A percentile compares a stretch with the other conserved stretches of the same genome.
Evolutionary conservation across 2,113 vertebrate genomes (phyloP).

Genomic region (Picathartes gymnocephalus): DNA sequence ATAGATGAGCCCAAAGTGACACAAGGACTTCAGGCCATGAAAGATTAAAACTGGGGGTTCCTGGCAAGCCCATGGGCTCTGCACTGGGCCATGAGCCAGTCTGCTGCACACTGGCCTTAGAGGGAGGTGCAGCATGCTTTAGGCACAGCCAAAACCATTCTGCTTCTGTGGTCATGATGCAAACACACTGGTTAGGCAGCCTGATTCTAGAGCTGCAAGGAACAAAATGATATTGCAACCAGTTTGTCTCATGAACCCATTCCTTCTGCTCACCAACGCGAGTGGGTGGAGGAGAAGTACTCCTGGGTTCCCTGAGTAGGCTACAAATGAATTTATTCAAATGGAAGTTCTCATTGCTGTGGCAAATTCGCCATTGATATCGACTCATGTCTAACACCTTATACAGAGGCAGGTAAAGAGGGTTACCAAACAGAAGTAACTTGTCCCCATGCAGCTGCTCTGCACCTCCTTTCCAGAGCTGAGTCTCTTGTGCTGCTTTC

Average conservation of each 20-base stretch:
- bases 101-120: not conserved
- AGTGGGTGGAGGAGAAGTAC: rapidly evolving
- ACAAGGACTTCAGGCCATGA: not conserved
- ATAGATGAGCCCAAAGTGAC: not conserved
- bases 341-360: not conserved
- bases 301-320: not conserved
- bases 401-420: not conserved
- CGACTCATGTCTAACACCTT: not conserved
- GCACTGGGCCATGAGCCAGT: not conserved
- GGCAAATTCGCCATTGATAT: not conserved
- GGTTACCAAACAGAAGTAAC: not conserved
- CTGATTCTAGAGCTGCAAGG: not conserved
- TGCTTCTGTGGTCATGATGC: not conserved
- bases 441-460: not conserved
- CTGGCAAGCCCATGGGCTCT: not conserved
- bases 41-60: not conserved
- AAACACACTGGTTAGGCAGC: not conserved
- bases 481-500: not conserved
- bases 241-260: rapidly evolving
- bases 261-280: rapidly evolving
- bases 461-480: not conserved
- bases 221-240: not conserved
- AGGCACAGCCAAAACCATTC: not conserved
- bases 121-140: rapidly evolving
- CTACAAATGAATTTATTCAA: not conserved